Base-by-base conservation (phyloP, 2,888 invertebrate genomes). In the Eupithecia exiguata region DNA sequence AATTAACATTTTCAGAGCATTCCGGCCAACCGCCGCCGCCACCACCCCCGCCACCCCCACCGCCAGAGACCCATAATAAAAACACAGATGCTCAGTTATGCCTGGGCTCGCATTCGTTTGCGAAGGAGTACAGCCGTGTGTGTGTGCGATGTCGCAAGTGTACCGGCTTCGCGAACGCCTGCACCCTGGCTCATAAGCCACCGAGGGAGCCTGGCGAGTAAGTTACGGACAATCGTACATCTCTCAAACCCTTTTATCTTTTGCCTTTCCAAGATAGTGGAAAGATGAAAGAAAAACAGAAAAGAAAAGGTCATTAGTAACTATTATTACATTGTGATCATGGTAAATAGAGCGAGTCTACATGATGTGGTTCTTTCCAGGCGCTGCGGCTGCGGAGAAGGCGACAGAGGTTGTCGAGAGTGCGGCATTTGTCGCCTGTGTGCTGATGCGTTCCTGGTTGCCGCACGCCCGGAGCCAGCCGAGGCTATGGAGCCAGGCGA, bases 371-470 rank as follows among this genome's bases (percentile, higher is more conserved):
- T 21, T 10, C 3, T 35, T 35, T 35, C 35, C 81, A 98, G 98
- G 85, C 97, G 97, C 84, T 99, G 99, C 91, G 98, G 98, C 0
- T 99, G 99, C 93, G 99, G 99, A 4, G 97, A 98, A 87, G 99
- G 99, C 0, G 99, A 99, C 88, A 97, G 98, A 71, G 99, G 99
- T 0, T 99, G 99, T 87, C 96, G 97, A 1, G 96, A 97, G 78
- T 99, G 99, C 90, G 99, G 99, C 4, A 96, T 98, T 49, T 99
- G 99, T 88, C 95, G 98, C 62, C 95, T 97, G 3, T 99, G 99
- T 88, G 98, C 98, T 0, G 91, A 92, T n/a, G 82, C 82, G 3
- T 81, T 84, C 71, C 79, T 80, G 3, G 70, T 79, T 10, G 76
- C 82, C 46, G 77, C 74, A 25, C 78, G 82, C 1, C 71, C 80